Percentiles rank a stretch among this genome's conserved stretches.
phyloP scores from a whole-genome alignment of 2,888 invertebrate genomes.

The Lysandra bellargus region DNA sequence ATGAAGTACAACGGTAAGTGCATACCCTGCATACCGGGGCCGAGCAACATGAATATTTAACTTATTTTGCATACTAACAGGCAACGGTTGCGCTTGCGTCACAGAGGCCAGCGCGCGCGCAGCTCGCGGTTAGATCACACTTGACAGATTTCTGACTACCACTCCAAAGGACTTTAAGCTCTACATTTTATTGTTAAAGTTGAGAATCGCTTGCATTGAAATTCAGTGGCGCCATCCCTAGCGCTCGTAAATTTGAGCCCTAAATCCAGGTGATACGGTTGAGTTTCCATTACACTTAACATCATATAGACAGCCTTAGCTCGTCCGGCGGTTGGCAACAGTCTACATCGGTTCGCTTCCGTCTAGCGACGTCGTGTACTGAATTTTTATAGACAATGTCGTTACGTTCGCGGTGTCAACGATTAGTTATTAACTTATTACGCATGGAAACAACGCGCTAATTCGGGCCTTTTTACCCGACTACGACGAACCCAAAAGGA shows the following conservation, averaged over 20 bases:
- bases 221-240: neutral
- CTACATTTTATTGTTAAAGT: neutral
- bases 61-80: conserved; percentile 75
- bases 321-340: conserved; percentile 71
- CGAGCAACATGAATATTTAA: conserved; percentile 63
- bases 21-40: conserved; percentile 55
- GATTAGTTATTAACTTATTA: neutral
- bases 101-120: conserved; percentile 45
- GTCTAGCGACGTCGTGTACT: conserved; percentile 41
- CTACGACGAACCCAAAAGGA: no score
- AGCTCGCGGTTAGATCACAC: conserved; percentile 33
- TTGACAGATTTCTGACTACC: neutral
- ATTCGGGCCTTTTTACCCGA: neutral
- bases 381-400: conserved; percentile 41
- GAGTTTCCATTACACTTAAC: neutral
- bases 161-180: neutral
- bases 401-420: conserved; percentile 33
- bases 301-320: conserved; percentile 52
- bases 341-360: conserved; percentile 47
- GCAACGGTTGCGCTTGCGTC: conserved; percentile 52
- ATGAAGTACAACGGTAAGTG: conserved; percentile 53
- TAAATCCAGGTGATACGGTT: neutral
- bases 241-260: neutral
- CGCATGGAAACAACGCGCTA: neutral
- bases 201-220: neutral